Evolutionary conservation across 2,113 vertebrate species (phyloP), one percentile per base, ranked within the genome.

Genomic region (Halcyon senegalensis): DNA sequence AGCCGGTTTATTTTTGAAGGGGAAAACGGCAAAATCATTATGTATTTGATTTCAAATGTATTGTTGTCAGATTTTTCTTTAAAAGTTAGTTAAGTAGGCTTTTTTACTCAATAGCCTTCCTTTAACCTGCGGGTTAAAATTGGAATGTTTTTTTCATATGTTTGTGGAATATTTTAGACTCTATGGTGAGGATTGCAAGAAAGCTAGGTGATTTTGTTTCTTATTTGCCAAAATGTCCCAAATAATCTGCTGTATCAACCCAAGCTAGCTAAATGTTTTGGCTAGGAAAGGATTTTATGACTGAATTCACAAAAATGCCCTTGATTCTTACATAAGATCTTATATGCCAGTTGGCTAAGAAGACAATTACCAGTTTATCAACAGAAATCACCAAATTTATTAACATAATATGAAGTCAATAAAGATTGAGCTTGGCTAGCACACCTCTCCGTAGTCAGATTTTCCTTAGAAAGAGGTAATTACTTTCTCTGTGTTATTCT

Each of bases 1-100:
- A 79, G 23, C 4, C 51, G 60, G 74, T 93, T 96, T 93, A 81
- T 84, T 87, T 96, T 91, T 85, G 14, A 89, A 89, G 70, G 69
- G 5, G 53, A 94, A 93, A 89, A 75, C 60, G 56, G 16, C 13
- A 91, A 89, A 95, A 96, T 95, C 81, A 95, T 91, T 94, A 87
- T 74, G 35, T 44, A 93, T 89, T 89, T 96, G 56, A 92, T 95
- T 95, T 81, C 56, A 70, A 79, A 82, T 19, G 8, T 82, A 95
- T 95, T 84, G 86, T 92, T 95, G 92, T 87, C 60, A 84, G 69
- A 84, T 94, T 95, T 94, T 87, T 64, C 24, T 86, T 81, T 87
- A 64, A 77, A 92, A 76, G 35, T 87, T 55, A 74, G 25, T 74
- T 62, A 89, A 63, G 43, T 37, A 74, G 62, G 68, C 30, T 81